Base-by-base conservation (phyloP, 92 coral and sea anemone genomes). In the Pocillopora meandrina region DNA sequence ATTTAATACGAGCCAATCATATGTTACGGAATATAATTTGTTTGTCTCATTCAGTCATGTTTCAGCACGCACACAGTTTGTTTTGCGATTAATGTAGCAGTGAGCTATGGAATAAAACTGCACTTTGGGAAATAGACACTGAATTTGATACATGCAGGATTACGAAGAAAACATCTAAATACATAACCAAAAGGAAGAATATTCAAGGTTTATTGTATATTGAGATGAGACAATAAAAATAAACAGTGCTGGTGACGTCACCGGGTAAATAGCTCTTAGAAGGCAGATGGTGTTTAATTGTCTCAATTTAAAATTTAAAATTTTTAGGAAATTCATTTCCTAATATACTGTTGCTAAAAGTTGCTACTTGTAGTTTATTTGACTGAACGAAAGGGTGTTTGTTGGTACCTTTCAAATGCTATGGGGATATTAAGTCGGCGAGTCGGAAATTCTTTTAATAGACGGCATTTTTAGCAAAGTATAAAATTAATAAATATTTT, bases 201-300 rank as follows among this genome's bases (percentile, higher is more conserved):
- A 59, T 16, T 16, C 62, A 59, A 59, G 18, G 10, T 59, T 59
- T 9, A 14, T 59, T 59, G 14, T 59, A 12, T 16, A 2, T 59
- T 59, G 3, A 14, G 56, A 35, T 15, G 56, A 35, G 16, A 16
- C 74, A 15, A 26, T 19, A 70, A 14, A 42, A 70, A 70, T 70
- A 70, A 35, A 70, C 42, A 69, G 49, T 2, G 73, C 31, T 12
- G 3, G 16, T 74, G 78, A 74, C 65, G 63, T 74, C 78, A 74
- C 12, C 26, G 20, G 21, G 55, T n/a, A 74, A 74, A 74, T 14
- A 42, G 63, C 36, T 10, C 60, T 56, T 26, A 63, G 55, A 12
- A 10, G 12, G 74, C 61, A 52, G 66, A 76, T 57, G 56, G 56
- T 34, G 69, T 60, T 76, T 76, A 31, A 35, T 31, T 76, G 15